A percentile compares a stretch with the other conserved stretches of the same genome.
Conservation (phyloP, 1,140 invertebrate genomes). For the Anagrus nilaparvatae region DNA sequence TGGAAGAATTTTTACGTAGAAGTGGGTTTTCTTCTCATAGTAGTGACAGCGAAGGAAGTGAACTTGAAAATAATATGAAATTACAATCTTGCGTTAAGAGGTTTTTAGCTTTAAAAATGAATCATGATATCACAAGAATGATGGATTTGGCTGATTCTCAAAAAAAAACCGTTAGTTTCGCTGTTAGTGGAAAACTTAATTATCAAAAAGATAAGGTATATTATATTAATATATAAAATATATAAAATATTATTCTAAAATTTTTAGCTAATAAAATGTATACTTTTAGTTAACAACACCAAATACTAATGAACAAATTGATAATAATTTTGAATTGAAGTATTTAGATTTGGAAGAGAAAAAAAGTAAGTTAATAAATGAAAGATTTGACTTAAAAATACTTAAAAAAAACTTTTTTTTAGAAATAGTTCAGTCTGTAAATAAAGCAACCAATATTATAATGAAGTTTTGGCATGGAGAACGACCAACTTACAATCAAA, state of each 20-base stretch:
- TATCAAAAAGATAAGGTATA: constrained; percentile 47
- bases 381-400: constrained; percentile 10
- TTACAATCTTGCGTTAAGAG: constrained; percentile 58
- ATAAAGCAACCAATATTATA: constrained; percentile 55
- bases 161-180: constrained; percentile 60
- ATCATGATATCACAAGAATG: constrained; percentile 39
- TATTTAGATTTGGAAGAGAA: constrained; percentile 31
- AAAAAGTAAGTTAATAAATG: constrained; percentile 30
- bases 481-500: constrained; percentile 24
- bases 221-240: constrained; percentile 15
- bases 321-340: constrained; percentile 21
- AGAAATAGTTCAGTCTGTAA: constrained; percentile 55
- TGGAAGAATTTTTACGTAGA: constrained; percentile 63
- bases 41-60: constrained; percentile 54
- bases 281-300: too few species aligned
- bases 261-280: too few species aligned
- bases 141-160: constrained; percentile 54
- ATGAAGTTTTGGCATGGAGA: constrained; percentile 42
- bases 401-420: constrained; percentile 20
- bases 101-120: constrained; percentile 49
- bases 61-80: constrained; percentile 54
- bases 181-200: constrained; percentile 47
- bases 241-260: too few species aligned
- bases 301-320: constrained; percentile 20
- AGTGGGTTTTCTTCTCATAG: constrained; percentile 58